These are phyloP conservation scores for zebrafish (Danio rerio) DNA, from an alignment of 2,113 vertebrate genomes.

Conservation along the genomic window DNA sequence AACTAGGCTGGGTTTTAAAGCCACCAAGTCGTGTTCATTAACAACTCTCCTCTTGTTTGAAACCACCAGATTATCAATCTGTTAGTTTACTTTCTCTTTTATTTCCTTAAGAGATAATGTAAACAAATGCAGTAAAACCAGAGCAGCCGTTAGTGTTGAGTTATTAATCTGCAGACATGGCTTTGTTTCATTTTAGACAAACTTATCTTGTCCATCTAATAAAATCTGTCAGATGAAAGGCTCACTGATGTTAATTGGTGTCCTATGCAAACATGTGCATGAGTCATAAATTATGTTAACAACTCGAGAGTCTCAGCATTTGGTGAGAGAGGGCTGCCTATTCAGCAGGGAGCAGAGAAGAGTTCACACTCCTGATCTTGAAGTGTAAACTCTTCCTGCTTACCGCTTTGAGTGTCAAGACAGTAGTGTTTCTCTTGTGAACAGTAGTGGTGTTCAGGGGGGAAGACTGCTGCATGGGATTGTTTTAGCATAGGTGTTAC, in stretches of 20 bases:
- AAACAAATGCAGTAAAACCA: no score
- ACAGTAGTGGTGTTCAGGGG: background rate
- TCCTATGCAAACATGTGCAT: constrained; percentile 28
- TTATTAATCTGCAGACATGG: background rate
- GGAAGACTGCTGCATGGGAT: background rate
- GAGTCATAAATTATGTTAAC: constrained; percentile 42
- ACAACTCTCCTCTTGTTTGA: background rate
- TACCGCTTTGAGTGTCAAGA: background rate
- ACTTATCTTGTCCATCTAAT: background rate
- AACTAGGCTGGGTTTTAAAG: background rate
- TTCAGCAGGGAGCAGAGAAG: constrained; percentile 10
- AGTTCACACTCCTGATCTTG: constrained; percentile 5
- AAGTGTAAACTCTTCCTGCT: constrained; percentile 26
- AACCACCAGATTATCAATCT: background rate
- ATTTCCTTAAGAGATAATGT: background rate
- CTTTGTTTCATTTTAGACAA: background rate
- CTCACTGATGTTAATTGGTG: constrained; percentile 6
- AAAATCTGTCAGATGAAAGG: constrained; percentile 35
- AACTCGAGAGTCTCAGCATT: constrained; percentile 15
- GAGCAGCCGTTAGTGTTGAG: background rate
- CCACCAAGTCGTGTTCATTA: background rate
- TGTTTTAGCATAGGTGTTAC: background rate
- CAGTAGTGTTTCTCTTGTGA: background rate
- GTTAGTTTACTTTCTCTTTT: background rate
- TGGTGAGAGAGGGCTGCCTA: constrained; percentile 21